A percentile compares a stretch with the other conserved stretches of the same genome.
These are phyloP conservation scores for Drosophila fuyamai DNA, from an alignment of 1,140 invertebrate genomes.

Conservation along the genomic window DNA sequence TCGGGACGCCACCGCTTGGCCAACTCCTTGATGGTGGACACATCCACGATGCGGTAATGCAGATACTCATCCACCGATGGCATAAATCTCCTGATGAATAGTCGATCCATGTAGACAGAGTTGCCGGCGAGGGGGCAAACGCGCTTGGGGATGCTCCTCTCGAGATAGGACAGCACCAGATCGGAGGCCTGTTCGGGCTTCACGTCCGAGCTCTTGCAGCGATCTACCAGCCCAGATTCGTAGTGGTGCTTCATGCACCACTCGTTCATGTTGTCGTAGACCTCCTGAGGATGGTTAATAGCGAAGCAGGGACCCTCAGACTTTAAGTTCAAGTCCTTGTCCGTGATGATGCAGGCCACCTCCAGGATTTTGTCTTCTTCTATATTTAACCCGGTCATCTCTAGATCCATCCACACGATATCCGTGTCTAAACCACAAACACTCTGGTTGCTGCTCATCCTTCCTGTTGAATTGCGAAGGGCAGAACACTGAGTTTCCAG, in stretches of 20 bases:
- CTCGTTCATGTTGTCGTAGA: constrained; percentile 91
- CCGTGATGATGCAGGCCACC: constrained; percentile 94
- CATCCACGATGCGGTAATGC: constrained; percentile 97
- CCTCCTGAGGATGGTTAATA: constrained; percentile 91
- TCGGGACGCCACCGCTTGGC: constrained; percentile 90
- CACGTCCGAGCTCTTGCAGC: constrained; percentile 89
- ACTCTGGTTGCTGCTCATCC: constrained; percentile 30
- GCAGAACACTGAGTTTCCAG: neutral
- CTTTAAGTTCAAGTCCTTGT: constrained; percentile 91
- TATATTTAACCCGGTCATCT: constrained; percentile 93
- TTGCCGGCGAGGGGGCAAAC: constrained; percentile 94
- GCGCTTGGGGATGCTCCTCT: constrained; percentile 88
- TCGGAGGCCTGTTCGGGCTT: constrained; percentile 89
- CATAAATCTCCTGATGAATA: constrained; percentile 92
- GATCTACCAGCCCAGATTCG: constrained; percentile 90
- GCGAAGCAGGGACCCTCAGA: constrained; percentile 92
- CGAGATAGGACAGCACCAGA: constrained; percentile 90
- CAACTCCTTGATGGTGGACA: constrained; percentile 95
- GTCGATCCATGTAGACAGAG: constrained; percentile 93
- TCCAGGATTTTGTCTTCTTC: constrained; percentile 93
- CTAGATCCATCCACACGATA: constrained; percentile 87
- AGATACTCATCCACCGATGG: constrained; percentile 91
- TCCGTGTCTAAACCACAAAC: constrained; percentile 19
- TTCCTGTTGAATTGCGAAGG: neutral
- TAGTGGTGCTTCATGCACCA: constrained; percentile 93